Base-by-base conservation (phyloP, 2,888 invertebrate genomes). In the Rhamphomyia laevipes region DNA sequence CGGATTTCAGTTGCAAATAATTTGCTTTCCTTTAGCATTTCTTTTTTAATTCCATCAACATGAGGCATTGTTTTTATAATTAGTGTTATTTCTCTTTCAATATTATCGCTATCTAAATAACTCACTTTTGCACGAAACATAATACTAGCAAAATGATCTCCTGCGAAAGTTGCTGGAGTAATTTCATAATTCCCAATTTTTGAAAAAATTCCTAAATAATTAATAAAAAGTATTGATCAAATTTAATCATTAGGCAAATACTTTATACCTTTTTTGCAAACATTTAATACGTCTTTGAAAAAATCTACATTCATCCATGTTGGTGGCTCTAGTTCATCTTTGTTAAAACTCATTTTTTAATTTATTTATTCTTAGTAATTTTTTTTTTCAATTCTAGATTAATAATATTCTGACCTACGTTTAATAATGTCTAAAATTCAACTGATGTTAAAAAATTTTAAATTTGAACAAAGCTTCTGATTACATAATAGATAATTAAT, bases 51-150 rank as follows among this genome's bases (percentile, higher is more conserved):
- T 2, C 62, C 58, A 6, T 63, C 59, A 15, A 13, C 12, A 12
- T 59, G 57, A 0, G 65, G 63, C 61, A 63, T 61, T 1, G 61
- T 60, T 48, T 66, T 65, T 2, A 64, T 56, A 18, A 65, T 59
- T 48, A 44, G 51, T 43, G 61, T 53, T 55, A 60, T 12, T 30
- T 50, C 27, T 18, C 43, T 33, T 15, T 43, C 16, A 2, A n/a
- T 7, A 12, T n/a, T 5, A 15, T 48, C 43, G 47, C 21, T 46
- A 10, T 37, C 40, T n/a, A 16, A 27, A 40, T 56, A 58, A 4
- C 48, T 48, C 2, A 58, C 48, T 9, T 5, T 46, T 1, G 55
- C 55, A 2, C 60, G 54, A 48, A 58, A 59, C 58, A 61, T 59
- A 15, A 56, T 38, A 45, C 60, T 61, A 2, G 55, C 58, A 50